Conservation (phyloP, 2,113 vertebrate genomes). For the Chaenogobius annularis region DNA sequence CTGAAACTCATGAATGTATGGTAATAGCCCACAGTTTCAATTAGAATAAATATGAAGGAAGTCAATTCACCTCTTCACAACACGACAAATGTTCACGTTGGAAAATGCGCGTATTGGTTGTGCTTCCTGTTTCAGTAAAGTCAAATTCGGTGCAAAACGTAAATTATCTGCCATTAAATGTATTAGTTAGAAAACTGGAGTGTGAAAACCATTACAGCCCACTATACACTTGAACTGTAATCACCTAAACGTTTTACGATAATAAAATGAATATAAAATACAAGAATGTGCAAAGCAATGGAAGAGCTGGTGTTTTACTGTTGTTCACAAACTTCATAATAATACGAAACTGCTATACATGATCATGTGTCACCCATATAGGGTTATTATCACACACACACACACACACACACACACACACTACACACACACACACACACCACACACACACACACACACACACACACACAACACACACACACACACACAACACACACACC, state of each 20-base stretch:
- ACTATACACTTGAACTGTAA: constrained; percentile 62
- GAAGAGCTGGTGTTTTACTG: constrained; percentile 47
- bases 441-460: too few species aligned
- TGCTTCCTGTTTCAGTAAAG: constrained; percentile 20
- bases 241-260: constrained; percentile 64
- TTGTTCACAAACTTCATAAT: constrained; percentile 17
- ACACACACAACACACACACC: too few species aligned
- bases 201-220: constrained; percentile 32
- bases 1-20: too few species aligned
- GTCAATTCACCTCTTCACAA: neutral
- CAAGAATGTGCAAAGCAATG: constrained; percentile 64
- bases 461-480: too few species aligned
- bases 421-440: too few species aligned
- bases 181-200: constrained; percentile 30
- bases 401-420: too few species aligned
- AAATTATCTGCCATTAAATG: constrained; percentile 24
- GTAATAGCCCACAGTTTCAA: too few species aligned
- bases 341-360: too few species aligned
- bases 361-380: too few species aligned
- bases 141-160: constrained; percentile 59
- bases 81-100: constrained; percentile 16
- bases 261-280: constrained; percentile 45
- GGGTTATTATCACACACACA: too few species aligned
- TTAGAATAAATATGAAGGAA: neutral
- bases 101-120: constrained; percentile 58